Base-by-base conservation (phyloP, 2,888 invertebrate genomes). In the Mythimna vitellina region DNA sequence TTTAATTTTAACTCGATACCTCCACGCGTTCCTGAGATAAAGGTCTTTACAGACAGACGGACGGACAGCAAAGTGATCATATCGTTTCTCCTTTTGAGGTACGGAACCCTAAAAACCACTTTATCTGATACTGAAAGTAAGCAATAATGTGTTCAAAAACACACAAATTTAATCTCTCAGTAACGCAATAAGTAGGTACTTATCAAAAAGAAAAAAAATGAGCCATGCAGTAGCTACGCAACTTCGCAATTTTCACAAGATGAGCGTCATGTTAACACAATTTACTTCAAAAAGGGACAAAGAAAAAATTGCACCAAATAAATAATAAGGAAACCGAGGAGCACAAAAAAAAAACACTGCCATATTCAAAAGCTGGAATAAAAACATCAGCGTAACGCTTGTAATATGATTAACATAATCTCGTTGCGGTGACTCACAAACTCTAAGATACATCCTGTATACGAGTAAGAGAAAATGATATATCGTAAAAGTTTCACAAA, bases 381-480 rank as follows among this genome's bases (percentile, higher is more conserved):
- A 81, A 86, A 78, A 86, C 70, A 79, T 81, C 72, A 72, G 63
- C 65, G 66, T 60, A 73, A 77, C 66, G 73, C 65, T 63, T 73
- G 86, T 79, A 71, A 85, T 81, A 84, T 75, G 70, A 84, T 84
- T 84, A 84, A 84, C 84, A 84, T 86, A 84, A 84, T 86, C 79
- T 82, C 64, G 62, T 79, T 60, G 78, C 81, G 68, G 75, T 84
- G 83, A 82, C 82, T 86, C 76, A 75, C 73, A 75, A 73, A 79
- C 76, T 80, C 75, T 84, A 51, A 78, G 71, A 73, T 65, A 81
- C 73, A 84, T 65, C 62, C 75, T 70, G 68, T 73, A 72, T 75
- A 66, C 76, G 74, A 68, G 69, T 51, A 83, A 76, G 82, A 77
- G 84, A 81, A 76, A 73, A 84, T 84, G 85, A 86, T 86, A 82